These are phyloP conservation scores for Phymastichus coffea DNA, from an alignment of 1,140 invertebrate genomes.

Conservation along the genomic window DNA sequence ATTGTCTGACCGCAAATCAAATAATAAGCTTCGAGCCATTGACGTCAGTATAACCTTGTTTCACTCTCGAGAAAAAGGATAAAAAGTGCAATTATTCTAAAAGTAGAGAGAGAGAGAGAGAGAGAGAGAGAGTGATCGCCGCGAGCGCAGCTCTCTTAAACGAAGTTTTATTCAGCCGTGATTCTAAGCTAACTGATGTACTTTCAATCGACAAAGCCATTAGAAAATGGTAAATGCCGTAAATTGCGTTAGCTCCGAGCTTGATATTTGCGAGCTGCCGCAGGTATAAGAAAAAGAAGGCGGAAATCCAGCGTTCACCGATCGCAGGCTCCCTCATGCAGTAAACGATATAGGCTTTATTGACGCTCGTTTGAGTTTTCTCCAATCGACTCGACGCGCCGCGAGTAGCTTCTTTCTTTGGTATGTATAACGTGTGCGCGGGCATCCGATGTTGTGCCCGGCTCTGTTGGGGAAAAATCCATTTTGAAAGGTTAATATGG, in stretches of 20 bases:
- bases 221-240: slow-evolving; percentile 27
- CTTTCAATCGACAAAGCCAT: slow-evolving; percentile 26
- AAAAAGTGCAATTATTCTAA: slow-evolving; percentile 15
- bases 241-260: slow-evolving; percentile 18
- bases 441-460: no score
- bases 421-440: no score
- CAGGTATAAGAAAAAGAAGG: not conserved
- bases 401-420: no score
- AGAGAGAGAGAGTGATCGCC: no score
- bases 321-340: not conserved
- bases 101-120: no score
- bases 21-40: no score
- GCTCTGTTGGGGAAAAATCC: no score
- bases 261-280: slow-evolving; percentile 25
- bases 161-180: slow-evolving; percentile 3
- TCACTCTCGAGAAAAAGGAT: no score
- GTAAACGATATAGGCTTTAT: slow-evolving; percentile 19
- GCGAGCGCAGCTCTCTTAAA: not conserved
- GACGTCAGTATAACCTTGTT: slow-evolving; percentile 10
- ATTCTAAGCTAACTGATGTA: slow-evolving; percentile 7
- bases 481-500: no score
- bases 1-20: no score
- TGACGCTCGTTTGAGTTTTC: slow-evolving; percentile 24
- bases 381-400: slow-evolving; percentile 16
- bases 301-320: not conserved